Conservation (phyloP, 2,888 invertebrate species). For the Campoplex capitator region DNA sequence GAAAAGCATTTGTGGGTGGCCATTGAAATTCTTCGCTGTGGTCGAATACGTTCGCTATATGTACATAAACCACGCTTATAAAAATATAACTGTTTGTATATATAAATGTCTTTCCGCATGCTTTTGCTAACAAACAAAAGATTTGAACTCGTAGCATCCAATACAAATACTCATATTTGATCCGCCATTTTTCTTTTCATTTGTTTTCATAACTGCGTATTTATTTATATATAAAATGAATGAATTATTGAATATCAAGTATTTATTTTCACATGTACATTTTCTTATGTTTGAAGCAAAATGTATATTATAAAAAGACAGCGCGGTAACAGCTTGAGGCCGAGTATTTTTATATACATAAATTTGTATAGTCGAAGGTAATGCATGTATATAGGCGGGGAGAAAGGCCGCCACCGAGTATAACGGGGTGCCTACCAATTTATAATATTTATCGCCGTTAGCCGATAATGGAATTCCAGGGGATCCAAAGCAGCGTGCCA, state of each 20-base stretch:
- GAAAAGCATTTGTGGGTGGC: slow-evolving; percentile 57
- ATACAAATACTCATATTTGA: neutral
- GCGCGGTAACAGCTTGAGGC: too few species aligned
- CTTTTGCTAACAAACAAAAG: neutral
- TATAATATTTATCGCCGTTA: slow-evolving; percentile 83
- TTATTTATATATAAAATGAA: neutral
- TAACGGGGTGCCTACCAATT: slow-evolving; percentile 76
- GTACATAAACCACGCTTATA: neutral
- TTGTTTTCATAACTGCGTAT: neutral
- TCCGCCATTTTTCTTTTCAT: neutral
- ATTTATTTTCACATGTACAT: neutral
- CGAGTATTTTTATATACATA: neutral
- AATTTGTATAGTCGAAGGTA: slow-evolving; percentile 37
- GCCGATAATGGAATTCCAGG: slow-evolving; percentile 83
- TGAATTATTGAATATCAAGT: neutral
- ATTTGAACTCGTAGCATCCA: neutral
- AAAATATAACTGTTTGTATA: slow-evolving; percentile 9
- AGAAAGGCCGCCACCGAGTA: slow-evolving; percentile 22
- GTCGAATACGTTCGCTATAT: slow-evolving; percentile 39
- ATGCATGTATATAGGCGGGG: slow-evolving; percentile 48
- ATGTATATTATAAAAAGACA: neutral
- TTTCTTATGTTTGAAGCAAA: slow-evolving; percentile 3
- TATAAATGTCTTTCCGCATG: neutral
- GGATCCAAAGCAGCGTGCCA: slow-evolving; percentile 54
- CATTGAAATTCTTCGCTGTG: slow-evolving; percentile 55